Conservation (phyloP, 2,113 vertebrate species). For the Nannospalax galili region DNA sequence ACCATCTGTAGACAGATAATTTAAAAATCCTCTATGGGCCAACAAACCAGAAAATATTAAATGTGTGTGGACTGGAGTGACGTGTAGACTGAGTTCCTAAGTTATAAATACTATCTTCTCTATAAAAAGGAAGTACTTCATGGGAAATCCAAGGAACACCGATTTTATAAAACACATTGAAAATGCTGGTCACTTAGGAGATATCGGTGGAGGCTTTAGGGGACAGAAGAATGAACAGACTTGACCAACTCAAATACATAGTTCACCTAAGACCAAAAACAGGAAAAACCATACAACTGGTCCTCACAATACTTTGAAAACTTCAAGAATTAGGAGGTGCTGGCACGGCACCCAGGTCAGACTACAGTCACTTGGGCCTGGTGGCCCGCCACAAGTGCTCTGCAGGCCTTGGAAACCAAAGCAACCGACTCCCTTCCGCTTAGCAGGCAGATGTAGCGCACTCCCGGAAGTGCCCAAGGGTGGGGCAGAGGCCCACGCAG, state of each 20-base stretch:
- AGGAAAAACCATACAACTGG: background rate
- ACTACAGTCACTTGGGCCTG: too few relatives aligned
- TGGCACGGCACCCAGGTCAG: background rate
- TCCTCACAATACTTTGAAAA: background rate
- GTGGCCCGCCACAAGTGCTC: background rate
- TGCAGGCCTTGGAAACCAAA: accelerated
- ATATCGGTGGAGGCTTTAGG: background rate
- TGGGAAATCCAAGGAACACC: constrained; percentile 6
- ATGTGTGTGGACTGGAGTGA: background rate
- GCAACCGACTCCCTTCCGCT: accelerated
- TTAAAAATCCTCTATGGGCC: background rate
- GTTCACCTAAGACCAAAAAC: background rate
- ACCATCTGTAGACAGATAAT: background rate
- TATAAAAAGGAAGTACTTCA: constrained; percentile 48
- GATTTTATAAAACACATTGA: constrained; percentile 51
- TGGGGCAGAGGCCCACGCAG: accelerated
- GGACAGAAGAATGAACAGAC: background rate
- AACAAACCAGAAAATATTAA: constrained; percentile 60
- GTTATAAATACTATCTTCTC: constrained; percentile 65
- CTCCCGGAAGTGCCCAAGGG: background rate
- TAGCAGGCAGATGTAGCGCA: accelerated
- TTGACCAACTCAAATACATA: background rate
- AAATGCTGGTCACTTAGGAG: background rate
- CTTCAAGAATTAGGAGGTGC: background rate
- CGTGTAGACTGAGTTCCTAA: background rate